Conservation (phyloP, 2,888 invertebrate genomes). For the Pseudococcus longispinus region DNA sequence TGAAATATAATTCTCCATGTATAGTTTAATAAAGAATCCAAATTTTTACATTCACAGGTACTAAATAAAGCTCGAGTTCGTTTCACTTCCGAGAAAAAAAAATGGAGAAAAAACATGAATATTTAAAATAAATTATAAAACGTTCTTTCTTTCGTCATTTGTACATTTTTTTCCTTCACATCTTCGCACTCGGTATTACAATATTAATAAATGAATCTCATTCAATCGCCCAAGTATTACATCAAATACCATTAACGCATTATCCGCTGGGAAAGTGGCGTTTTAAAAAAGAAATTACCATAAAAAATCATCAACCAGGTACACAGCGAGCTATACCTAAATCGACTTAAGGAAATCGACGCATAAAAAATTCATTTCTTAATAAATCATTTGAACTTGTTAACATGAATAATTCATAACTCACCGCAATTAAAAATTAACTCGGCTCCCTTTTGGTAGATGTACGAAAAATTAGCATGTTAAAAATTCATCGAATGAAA, state of each 20-base stretch:
- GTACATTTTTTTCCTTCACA: not conserved
- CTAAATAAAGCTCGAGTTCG: no score
- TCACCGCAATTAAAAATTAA: constrained; percentile 40
- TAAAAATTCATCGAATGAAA: constrained; percentile 35
- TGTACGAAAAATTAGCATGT: constrained; percentile 15
- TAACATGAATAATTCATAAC: constrained; percentile 38
- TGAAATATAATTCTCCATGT: no score
- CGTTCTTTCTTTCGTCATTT: not conserved
- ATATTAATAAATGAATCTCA: not conserved
- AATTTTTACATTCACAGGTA: no score
- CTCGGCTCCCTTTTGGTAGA: constrained; percentile 12
- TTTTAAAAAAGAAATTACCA: not conserved
- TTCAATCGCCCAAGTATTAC: not conserved
- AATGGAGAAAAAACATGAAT: not conserved
- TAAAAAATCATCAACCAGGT: not conserved
- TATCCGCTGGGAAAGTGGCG: not conserved
- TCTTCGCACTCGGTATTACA: not conserved
- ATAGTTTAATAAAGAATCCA: no score
- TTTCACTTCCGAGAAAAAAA: not conserved
- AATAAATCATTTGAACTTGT: constrained; percentile 38
- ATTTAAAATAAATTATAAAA: no score
- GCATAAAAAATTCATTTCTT: constrained; percentile 16
- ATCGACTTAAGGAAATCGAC: not conserved
- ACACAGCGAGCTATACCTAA: not conserved
- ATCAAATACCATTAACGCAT: not conserved